Evolutionary conservation across 2,888 invertebrate genomes (phyloP), one percentile per base, ranked within the genome.

Genomic region (Aspidapion aeneum): DNA sequence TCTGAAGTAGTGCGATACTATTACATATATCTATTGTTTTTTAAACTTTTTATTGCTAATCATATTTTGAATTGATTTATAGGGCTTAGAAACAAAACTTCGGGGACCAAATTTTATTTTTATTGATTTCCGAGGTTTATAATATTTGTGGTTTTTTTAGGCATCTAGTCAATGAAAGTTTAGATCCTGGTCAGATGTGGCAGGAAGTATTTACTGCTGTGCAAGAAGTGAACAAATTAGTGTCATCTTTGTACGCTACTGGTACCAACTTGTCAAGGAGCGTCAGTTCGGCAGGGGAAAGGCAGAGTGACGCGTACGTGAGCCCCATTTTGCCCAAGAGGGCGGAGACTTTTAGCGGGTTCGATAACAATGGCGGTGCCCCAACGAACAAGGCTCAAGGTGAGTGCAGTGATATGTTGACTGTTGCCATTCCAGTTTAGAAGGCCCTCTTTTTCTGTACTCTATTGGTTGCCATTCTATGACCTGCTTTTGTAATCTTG

Each of bases 291-390:
- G 96, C 93, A 0, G 96, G 96, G 2, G 96, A 97, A 81, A 88
- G 94, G 60, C 93, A 95, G 73, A 94, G 93, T 73, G 88, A 89
- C 21, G 87, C 90, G 0, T 96, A 93, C 78, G 88, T 91, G 66
- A 91, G 93, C 21, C 92, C 94, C 17, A 90, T 91, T 49, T 80
- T 97, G 66, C 96, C 97, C 18, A 90, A 95, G 72, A 85, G 97
- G 22, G 97, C 97, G 0, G 97, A 97, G 82, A 97, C 97, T 1
- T 98, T 97, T 81, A 96, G 96, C 1, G 97, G 97, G 7, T 97
- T 97, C 76, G 97, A 97, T 81, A 85, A 85, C 72, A 76, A 74
- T 67, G n/a, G n/a, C n/a, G 78, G 76, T 61, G 74, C 72, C 17
- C 61, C 63, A 2, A 35, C 58, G 22, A 35, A 58, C n/a, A 63